phyloP scores from a whole-genome alignment of 2,888 invertebrate genomes.

The Exocentrus adspersus region DNA sequence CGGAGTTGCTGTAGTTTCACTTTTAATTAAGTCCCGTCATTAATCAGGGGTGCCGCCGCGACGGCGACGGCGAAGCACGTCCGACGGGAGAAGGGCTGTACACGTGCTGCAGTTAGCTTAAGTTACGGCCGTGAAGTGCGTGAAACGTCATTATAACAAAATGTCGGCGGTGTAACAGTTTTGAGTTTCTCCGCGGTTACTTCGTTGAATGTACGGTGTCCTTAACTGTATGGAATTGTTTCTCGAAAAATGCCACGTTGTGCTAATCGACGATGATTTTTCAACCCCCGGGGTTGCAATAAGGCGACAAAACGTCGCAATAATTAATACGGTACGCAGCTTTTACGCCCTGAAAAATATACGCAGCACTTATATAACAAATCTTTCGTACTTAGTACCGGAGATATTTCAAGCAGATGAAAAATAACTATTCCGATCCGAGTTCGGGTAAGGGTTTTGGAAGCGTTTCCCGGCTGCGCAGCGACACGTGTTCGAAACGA shows the following conservation, averaged over 20 bases:
- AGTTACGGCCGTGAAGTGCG: too few relatives aligned
- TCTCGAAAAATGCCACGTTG: conserved; percentile 46
- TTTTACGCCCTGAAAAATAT: not conserved
- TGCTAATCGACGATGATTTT: conserved; percentile 50
- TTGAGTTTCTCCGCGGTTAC: too few relatives aligned
- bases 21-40: conserved; percentile 67
- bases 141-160: too few relatives aligned
- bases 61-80: conserved; percentile 27
- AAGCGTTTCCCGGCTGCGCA: conserved; percentile 6
- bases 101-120: too few relatives aligned
- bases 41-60: conserved; percentile 61
- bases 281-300: conserved; percentile 33
- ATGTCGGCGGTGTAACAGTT: too few relatives aligned
- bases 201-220: not conserved
- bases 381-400: too few relatives aligned
- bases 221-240: conserved; percentile 39
- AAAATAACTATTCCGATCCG: too few relatives aligned
- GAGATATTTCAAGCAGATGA: too few relatives aligned
- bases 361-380: too few relatives aligned
- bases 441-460: conserved; percentile 7
- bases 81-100: conserved; percentile 34
- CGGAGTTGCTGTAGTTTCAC: conserved; percentile 64
- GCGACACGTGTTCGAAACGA: conserved; percentile 25
- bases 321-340: conserved; percentile 9
- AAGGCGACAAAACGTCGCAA: conserved; percentile 4